Base-by-base conservation (phyloP, 2,797 vertebrate genomes). In the Diceros bicornis region DNA sequence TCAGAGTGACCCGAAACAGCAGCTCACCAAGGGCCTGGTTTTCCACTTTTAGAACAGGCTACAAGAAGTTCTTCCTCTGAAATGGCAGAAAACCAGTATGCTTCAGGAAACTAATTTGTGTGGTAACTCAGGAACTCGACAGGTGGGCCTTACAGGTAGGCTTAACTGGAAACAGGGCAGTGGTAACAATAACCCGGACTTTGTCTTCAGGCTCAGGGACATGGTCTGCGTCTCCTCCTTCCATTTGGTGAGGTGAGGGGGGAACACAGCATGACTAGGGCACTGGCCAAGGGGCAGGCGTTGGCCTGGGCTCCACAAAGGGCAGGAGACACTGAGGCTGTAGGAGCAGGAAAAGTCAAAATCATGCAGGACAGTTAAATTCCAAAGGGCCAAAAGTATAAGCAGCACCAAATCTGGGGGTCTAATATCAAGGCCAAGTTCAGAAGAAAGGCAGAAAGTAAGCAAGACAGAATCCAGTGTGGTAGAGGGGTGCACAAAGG, bases 321-420 rank as follows among this genome's bases (percentile, higher is more conserved):
- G 57, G 21, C 32, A 68, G 34, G 50, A 68, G 50, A 79, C 23
- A 29, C 23, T 5, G 10, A 87, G 6, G 57, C 9, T 68, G 1
- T 81, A 62, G 66, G 20, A 62, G 27, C 12, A 96, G 55, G n/a
- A 95, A 93, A 84, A 75, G 20, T 61, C 34, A 96, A 92, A 87
- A 87, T 55, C 50, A 34, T 17, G 21, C 27, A 34, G 21, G 2
- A 61, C 7, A 44, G 18, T 55, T 44, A 62, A 61, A 41, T 55
- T 41, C 62, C 57, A 55, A 72, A 86, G 16, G 9, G 23, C 61
- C 61, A 32, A 27, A 94, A 94, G 34, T 50, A 44, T 52, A 89
- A 86, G 81, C 2, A 87, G 21, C 25, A 92, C 27, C n/a, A 71
- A 47, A 52, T 57, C 44, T 52, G 8, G 21, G 2, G 18, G 32